A percentile compares a stretch with the other conserved stretches of the same genome.
Evolutionary conservation across 2,888 invertebrate genomes (phyloP).

Genomic region (Ceratothoa steindachneri): DNA sequence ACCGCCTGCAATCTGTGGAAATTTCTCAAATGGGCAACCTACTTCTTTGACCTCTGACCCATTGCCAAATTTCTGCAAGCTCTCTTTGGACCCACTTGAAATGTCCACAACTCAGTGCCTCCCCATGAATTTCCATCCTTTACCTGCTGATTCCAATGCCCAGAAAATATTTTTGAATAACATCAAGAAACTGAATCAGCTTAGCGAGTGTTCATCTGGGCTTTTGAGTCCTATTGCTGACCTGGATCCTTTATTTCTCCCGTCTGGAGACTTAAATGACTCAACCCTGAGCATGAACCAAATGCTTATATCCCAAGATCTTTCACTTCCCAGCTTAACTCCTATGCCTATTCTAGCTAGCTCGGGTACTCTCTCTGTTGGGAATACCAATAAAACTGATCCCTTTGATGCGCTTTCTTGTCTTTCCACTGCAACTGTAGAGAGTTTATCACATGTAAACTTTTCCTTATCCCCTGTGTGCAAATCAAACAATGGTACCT

Average conservation of each 20-base stretch:
- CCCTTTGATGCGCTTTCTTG: background rate
- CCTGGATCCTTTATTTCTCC: slow-evolving; percentile 30
- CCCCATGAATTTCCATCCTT: background rate
- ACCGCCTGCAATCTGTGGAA: slow-evolving; percentile 24
- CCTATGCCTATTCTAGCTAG: background rate
- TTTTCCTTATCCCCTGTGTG: background rate
- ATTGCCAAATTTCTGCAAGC: background rate
- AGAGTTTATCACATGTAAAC: background rate
- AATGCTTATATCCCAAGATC: slow-evolving; percentile 29
- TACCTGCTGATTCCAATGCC: slow-evolving; percentile 30
- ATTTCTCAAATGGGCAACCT: background rate
- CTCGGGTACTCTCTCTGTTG: background rate
- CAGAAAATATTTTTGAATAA: slow-evolving; percentile 46
- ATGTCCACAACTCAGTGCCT: background rate
- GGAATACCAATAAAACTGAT: background rate
- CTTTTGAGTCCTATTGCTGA: slow-evolving; percentile 31
- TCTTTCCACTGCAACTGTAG: background rate
- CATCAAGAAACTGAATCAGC: slow-evolving; percentile 36
- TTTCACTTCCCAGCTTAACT: slow-evolving; percentile 28
- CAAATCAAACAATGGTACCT: background rate
- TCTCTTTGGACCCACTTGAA: background rate
- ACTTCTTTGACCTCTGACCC: background rate
- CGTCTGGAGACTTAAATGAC: slow-evolving; percentile 25
- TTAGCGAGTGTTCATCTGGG: slow-evolving; percentile 30
- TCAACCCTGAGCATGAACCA: slow-evolving; percentile 25